These are phyloP conservation scores for Vimba vimba DNA, from an alignment of 2,113 vertebrate genomes.

Conservation along the genomic window DNA sequence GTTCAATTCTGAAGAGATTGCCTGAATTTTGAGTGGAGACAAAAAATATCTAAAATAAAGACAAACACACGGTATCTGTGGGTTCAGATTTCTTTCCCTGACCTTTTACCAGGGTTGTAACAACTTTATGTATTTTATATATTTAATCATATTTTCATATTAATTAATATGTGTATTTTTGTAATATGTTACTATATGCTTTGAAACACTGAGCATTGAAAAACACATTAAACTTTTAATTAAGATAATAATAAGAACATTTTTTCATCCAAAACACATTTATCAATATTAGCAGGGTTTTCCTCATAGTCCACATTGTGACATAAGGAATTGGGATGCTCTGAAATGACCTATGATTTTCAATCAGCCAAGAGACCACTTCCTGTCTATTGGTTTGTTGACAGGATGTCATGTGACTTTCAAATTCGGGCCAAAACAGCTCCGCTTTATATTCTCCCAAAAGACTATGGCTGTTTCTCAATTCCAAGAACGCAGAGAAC, in stretches of 20 bases:
- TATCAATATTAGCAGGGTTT: not conserved
- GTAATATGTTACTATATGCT: not conserved
- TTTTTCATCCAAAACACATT: not conserved
- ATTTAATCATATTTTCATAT: not conserved
- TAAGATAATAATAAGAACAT: not conserved
- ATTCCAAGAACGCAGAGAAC: too few relatives aligned
- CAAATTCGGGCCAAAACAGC: constrained; percentile 67
- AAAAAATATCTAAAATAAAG: too few relatives aligned
- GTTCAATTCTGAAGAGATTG: too few relatives aligned
- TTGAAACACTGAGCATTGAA: not conserved
- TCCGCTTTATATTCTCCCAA: constrained; percentile 56
- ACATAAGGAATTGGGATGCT: constrained; percentile 38
- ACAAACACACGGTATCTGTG: too few relatives aligned
- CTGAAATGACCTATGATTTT: constrained; percentile 58
- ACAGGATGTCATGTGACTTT: constrained; percentile 75
- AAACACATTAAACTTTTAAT: not conserved
- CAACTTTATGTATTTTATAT: not conserved
- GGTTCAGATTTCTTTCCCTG: too few relatives aligned
- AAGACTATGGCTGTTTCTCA: too few relatives aligned
- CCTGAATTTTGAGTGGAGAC: too few relatives aligned
- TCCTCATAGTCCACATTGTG: constrained; percentile 38
- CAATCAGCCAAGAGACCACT: constrained; percentile 67
- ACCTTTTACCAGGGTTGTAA: too few relatives aligned
- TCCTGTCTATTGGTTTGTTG: constrained; percentile 68
- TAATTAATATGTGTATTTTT: not conserved